Conservation (phyloP, 2,888 invertebrate species). For the Macrostomum cliftonense region DNA sequence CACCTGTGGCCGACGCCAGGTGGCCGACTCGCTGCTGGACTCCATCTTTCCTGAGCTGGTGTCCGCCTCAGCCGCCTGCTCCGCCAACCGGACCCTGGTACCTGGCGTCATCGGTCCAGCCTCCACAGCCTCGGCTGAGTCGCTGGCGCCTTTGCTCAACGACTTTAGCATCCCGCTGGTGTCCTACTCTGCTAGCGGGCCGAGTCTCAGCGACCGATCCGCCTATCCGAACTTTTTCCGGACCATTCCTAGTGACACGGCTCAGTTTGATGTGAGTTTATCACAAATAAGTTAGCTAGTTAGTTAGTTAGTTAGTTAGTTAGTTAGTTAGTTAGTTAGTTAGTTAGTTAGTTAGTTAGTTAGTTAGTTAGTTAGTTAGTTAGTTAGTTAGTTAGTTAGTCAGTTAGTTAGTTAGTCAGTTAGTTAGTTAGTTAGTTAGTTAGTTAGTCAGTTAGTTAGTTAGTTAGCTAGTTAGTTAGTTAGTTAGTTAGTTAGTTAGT, state of each 20-base stretch:
- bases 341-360: no score
- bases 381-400: no score
- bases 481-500: no score
- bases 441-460: no score
- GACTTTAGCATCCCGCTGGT: conserved; percentile 43
- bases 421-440: no score
- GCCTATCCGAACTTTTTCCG: conserved; percentile 24
- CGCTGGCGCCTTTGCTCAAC: conserved; percentile 41
- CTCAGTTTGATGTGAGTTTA: conserved; percentile 20
- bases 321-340: no score
- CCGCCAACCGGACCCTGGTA: conserved; percentile 17
- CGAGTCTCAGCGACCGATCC: conserved; percentile 18
- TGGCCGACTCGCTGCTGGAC: background rate
- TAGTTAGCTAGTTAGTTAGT: no score
- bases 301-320: no score
- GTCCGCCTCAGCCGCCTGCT: background rate
- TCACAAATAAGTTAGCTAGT: no score
- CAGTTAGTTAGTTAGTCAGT: no score
- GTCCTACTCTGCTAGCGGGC: conserved; percentile 18
- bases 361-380: no score
- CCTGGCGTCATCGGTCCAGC: conserved; percentile 43
- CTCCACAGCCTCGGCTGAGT: conserved; percentile 42
- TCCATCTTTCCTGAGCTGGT: background rate
- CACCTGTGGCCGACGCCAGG: no score
- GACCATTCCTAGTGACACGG: conserved; percentile 25